A percentile compares a stretch with the other conserved stretches of the same genome.
Evolutionary conservation across 1,140 invertebrate species (phyloP).

Genomic region (Tetramorium simillimum): DNA sequence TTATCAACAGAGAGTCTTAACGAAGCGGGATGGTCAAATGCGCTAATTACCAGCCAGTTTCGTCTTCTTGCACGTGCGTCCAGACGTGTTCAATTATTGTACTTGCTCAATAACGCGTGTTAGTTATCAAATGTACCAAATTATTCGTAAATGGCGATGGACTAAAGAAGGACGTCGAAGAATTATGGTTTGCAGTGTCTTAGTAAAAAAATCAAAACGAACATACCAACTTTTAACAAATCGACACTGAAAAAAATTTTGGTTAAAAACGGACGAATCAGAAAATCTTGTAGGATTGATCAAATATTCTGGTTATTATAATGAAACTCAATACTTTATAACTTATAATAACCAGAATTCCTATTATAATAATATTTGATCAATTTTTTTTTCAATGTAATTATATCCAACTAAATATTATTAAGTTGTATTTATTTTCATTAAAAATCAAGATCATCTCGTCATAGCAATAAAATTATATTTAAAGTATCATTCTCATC

Average conservation of each 20-base stretch:
- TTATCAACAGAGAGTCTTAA: constrained; percentile 26
- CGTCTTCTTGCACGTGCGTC: background rate
- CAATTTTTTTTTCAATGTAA: background rate
- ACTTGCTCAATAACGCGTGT: background rate
- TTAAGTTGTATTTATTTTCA: background rate
- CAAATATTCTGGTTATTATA: too few relatives aligned
- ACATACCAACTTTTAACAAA: background rate
- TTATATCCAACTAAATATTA: background rate
- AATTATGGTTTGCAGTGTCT: background rate
- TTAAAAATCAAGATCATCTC: too few relatives aligned
- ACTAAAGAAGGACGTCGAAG: background rate
- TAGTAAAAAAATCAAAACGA: background rate
- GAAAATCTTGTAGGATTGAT: too few relatives aligned
- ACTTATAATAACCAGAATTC: too few relatives aligned
- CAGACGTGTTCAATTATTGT: background rate
- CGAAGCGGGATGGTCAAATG: constrained; percentile 8
- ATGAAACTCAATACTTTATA: too few relatives aligned
- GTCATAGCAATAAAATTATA: background rate
- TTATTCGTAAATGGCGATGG: background rate
- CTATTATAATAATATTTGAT: too few relatives aligned
- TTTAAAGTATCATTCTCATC: background rate
- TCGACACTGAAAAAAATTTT: too few relatives aligned
- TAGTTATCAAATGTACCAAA: background rate
- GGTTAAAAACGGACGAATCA: too few relatives aligned
- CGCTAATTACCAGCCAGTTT: constrained; percentile 16